Conservation (phyloP, 2,888 invertebrate genomes). For the Clepsis dumicolana region DNA sequence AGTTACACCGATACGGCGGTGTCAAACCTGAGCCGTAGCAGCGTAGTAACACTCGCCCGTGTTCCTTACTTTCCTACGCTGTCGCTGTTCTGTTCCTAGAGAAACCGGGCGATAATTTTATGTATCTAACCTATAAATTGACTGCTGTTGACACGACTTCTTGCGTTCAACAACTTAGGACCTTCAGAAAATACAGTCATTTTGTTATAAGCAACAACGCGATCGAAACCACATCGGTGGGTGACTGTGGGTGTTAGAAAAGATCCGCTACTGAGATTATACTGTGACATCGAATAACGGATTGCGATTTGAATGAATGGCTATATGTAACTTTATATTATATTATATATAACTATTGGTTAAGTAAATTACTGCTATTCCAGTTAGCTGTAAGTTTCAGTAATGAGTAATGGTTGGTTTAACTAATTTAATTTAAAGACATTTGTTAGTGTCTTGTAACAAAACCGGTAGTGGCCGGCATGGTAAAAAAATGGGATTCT, state of each 20-base stretch:
- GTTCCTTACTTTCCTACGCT: background rate
- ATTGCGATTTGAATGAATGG: conserved; percentile 12
- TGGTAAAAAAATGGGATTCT: too few species aligned
- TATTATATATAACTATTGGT: conserved; percentile 2
- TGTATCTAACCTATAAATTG: too few species aligned
- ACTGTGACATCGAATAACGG: conserved; percentile 1
- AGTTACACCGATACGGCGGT: too few species aligned
- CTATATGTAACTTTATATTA: background rate
- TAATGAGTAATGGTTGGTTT: conserved; percentile 2
- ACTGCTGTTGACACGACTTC: too few species aligned
- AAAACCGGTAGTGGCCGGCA: background rate
- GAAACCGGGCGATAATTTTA: too few species aligned
- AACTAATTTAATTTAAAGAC: background rate
- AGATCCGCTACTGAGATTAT: background rate
- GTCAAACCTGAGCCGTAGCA: too few species aligned
- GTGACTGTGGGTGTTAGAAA: too few species aligned
- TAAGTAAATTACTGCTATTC: background rate
- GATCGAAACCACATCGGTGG: too few species aligned
- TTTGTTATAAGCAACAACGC: background rate
- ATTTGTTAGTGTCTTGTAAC: background rate
- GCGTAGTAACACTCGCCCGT: background rate
- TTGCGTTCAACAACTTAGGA: too few species aligned
- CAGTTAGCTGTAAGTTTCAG: background rate
- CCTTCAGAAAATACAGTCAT: too few species aligned
- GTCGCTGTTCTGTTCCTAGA: background rate